Base-by-base conservation (phyloP, 2,113 vertebrate species). In the Brachyistius frenatus region DNA sequence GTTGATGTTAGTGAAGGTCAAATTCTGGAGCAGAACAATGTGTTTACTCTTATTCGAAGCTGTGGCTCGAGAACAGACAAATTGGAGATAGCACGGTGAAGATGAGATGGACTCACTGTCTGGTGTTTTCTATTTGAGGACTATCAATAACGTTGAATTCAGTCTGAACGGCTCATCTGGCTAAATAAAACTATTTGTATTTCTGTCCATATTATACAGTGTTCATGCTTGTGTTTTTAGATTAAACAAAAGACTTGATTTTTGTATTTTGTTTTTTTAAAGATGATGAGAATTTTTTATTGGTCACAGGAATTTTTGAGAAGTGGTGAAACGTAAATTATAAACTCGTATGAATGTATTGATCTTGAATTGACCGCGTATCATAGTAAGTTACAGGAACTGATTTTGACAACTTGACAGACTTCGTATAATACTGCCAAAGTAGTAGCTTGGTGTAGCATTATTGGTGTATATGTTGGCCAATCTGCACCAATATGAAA, bases 1-100 rank as follows among this genome's bases (percentile, higher is more conserved):
- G 6, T 72, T 50, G 54, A n/a, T 74, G 47, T 73, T 47, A 63
- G 56, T 35, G 47, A 78, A 87, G 66, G 78, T 84, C 58, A 58
- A 58, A 73, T 33, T 4, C 14, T 73, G 67, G 60, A 75, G n/a
- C 41, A 49, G 5, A 82, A 15, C 39, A 46, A 57, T 1, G 5
- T 6, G 52, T 8, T 57, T 67, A 63, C 58, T 61, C 76, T 7
- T 30, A 66, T 61, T 56, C 66, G 15, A 58, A 81, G 54, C 52
- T 39, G 55, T 36, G 46, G 32, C 56, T 35, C 56, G 63, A 58
- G 50, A 11, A 44, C n/a, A 70, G 32, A n/a, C 69, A 13, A 52
- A 56, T 46, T 33, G 47, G 41, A 62, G 15, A 77, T 31, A 39
- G 3, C 23, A 39, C 31, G 33, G 11, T 23, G 23, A 23, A 61